Evolutionary conservation across 1,140 invertebrate species (phyloP).

Genomic region (Mamestra configurata): DNA sequence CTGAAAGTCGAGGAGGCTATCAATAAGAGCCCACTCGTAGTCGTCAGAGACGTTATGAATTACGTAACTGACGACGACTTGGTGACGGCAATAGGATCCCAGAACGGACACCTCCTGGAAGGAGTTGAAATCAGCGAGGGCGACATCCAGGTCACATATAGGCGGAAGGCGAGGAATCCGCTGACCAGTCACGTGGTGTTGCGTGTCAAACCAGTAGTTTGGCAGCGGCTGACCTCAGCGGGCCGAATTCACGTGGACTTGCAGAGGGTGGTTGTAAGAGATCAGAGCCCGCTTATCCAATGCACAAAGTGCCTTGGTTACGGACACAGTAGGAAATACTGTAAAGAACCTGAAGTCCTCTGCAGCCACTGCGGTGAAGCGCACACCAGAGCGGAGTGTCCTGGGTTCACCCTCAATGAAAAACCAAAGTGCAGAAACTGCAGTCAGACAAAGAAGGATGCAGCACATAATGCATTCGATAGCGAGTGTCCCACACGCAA

Average conservation of each 20-base stretch:
- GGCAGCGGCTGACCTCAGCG: neutral
- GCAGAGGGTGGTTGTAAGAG: neutral
- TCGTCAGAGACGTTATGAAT: neutral
- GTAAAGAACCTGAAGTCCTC: neutral
- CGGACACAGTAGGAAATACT: neutral
- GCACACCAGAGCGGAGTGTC: constrained; percentile 1
- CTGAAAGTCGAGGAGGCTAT: neutral
- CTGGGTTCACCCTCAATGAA: neutral
- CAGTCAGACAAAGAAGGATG: neutral
- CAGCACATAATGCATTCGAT: neutral
- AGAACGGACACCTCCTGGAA: neutral
- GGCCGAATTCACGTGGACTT: neutral
- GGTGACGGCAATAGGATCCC: neutral
- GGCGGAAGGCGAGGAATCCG: constrained; percentile 4
- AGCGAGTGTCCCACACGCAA: neutral
- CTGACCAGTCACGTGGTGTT: neutral
- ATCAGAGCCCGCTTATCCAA: neutral
- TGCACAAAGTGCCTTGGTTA: constrained; percentile 3
- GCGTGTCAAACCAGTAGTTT: neutral
- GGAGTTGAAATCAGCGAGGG: neutral
- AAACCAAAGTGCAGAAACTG: constrained; percentile 16
- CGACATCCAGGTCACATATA: neutral
- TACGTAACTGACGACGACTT: neutral
- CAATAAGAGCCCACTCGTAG: neutral
- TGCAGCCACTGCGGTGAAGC: constrained; percentile 29